A percentile compares a stretch with the other conserved stretches of the same genome.
Evolutionary conservation across 2,113 vertebrate species (phyloP).

Genomic region (Tachuris rubrigastra): DNA sequence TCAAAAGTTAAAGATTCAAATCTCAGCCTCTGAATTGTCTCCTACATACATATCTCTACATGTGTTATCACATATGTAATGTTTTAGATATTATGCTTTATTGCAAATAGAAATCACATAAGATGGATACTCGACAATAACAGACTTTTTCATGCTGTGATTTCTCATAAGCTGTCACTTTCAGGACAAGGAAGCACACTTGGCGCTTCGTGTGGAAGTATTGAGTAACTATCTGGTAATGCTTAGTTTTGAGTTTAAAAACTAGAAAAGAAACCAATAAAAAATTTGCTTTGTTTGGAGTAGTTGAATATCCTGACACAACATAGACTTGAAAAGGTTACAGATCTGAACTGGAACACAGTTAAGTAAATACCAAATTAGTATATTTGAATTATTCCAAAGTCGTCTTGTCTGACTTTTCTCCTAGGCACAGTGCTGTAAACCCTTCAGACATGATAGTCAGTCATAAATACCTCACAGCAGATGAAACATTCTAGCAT

Average conservation of each 20-base stretch:
- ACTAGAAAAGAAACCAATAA: neutral
- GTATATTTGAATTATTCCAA: neutral
- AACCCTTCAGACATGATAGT: neutral
- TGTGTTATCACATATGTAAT: neutral
- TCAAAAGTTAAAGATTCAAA: neutral
- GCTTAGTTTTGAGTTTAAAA: neutral
- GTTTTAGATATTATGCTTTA: neutral
- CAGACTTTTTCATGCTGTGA: neutral
- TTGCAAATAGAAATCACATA: neutral
- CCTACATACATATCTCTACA: neutral
- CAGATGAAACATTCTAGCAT: neutral
- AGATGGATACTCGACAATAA: neutral
- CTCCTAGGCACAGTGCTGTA: neutral
- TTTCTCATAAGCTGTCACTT: neutral
- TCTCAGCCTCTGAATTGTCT: neutral
- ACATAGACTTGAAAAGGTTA: neutral
- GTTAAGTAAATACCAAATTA: neutral
- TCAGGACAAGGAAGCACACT: neutral
- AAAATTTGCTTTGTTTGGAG: neutral
- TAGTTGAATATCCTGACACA: neutral
- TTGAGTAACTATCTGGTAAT: neutral
- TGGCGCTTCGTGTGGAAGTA: neutral
- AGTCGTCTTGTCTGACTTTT: neutral
- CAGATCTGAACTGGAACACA: neutral
- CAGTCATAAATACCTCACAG: neutral